Conservation (phyloP, 2,888 invertebrate genomes). For the Ormyrus pomaceus region DNA sequence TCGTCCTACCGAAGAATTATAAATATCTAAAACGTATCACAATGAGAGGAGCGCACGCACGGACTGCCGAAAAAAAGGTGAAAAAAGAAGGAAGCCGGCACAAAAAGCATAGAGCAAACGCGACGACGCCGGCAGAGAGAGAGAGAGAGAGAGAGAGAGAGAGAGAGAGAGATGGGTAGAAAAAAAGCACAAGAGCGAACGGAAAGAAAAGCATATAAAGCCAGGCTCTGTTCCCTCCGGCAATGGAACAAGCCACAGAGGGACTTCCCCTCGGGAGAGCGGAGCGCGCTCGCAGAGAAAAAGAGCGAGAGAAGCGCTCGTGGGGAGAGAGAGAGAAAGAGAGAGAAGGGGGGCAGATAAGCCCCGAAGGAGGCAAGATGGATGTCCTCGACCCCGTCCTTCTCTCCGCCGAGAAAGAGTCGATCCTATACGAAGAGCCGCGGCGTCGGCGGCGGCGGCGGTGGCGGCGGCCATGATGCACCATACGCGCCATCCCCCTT, state of each 20-base stretch:
- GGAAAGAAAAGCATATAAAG: background rate
- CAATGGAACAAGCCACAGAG: slow-evolving; percentile 69
- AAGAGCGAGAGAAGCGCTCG: slow-evolving; percentile 20
- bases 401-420: slow-evolving; percentile 62
- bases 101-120: background rate
- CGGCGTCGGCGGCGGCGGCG: slow-evolving; percentile 72
- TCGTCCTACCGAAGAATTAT: slow-evolving; percentile 42
- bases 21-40: slow-evolving; percentile 55
- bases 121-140: background rate
- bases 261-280: slow-evolving; percentile 65
- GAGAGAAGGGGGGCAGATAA: slow-evolving; percentile 59
- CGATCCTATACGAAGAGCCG: slow-evolving; percentile 71
- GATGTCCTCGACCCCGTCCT: slow-evolving; percentile 74
- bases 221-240: slow-evolving; percentile 65
- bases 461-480: slow-evolving; percentile 74
- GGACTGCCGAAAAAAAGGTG: slow-evolving; percentile 36
- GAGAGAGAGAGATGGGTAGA: slow-evolving; percentile 9
- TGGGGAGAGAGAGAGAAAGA: slow-evolving; percentile 7
- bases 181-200: slow-evolving; percentile 25
- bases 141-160: slow-evolving; percentile 1
- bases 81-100: background rate
- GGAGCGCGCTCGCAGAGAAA: slow-evolving; percentile 24
- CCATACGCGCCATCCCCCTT: slow-evolving; percentile 63
- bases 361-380: slow-evolving; percentile 71
- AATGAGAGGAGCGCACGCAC: slow-evolving; percentile 15